A percentile compares a stretch with the other conserved stretches of the same genome.
Evolutionary conservation across 2,797 vertebrate genomes (phyloP).

Genomic region (Pipistrellus nathusii): DNA sequence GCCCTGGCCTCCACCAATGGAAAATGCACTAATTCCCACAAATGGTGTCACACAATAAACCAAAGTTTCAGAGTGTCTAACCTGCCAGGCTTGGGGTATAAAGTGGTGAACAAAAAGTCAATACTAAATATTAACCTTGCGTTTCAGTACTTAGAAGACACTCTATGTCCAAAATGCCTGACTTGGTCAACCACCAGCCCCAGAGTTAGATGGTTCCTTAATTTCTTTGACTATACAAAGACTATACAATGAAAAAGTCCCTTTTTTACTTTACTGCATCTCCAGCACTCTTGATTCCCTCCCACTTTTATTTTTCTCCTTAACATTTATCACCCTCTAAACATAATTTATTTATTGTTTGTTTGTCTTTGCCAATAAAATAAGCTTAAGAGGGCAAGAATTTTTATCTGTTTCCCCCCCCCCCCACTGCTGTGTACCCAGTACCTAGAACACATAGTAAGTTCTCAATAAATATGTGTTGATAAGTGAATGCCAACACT

Average conservation of each 20-base stretch:
- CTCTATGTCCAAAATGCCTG: background rate
- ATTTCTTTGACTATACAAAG: background rate
- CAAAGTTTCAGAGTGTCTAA: background rate
- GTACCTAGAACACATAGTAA: constrained; percentile 12
- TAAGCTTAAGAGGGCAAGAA: background rate
- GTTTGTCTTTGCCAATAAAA: constrained; percentile 11
- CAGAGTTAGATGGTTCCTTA: background rate
- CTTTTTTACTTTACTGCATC: background rate
- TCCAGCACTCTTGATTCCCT: background rate
- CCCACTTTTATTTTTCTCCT: constrained; percentile 32
- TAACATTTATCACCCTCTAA: background rate
- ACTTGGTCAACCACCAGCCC: background rate
- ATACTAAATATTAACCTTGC: background rate
- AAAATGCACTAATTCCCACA: constrained; percentile 4
- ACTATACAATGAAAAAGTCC: background rate
- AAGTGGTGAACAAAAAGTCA: constrained; percentile 17
- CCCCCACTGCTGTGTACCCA: background rate
- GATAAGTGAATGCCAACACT: background rate
- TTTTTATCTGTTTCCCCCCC: constrained; percentile 29
- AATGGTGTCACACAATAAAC: background rate
- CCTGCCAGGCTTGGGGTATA: background rate
- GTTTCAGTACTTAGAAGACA: constrained; percentile 12
- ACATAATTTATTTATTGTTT: constrained; percentile 14
- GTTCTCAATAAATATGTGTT: constrained; percentile 37
- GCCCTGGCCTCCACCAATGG: background rate